Evolutionary conservation across 2,113 vertebrate species (phyloP), one percentile per base, ranked within the genome.

Genomic region (Ammodytes dubius): DNA sequence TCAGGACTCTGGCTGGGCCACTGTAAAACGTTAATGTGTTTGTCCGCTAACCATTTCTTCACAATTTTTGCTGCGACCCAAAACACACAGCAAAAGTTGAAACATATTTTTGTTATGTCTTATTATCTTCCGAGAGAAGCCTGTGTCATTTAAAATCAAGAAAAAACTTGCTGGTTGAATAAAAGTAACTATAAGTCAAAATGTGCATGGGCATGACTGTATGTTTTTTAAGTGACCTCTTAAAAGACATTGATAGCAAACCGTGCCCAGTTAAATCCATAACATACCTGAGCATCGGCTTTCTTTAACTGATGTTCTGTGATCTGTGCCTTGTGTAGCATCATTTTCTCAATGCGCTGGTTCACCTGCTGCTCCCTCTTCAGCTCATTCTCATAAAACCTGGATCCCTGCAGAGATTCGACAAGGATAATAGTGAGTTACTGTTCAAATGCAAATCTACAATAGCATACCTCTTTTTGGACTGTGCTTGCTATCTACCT

Each of bases 311-410:
- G 96, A 56, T 96, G 95, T 61, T 92, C 86, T 79, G 97, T 98
- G 84, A 99, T 95, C 63, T 82, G 83, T 59, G 84, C 81, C 61
- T 97, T 99, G 43, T 97, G 95, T 42, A 93, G 94, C 96, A 98
- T 95, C 95, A 99, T 97, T 93, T 95, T 98, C 89, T 97, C 95
- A 91, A 99, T 97, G 74, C 97, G 94, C 89, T 96, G 96, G 88
- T 99, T 98, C 88, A 99, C 96, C 89, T 99, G 98, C 49, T 96
- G 95, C 85, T 99, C 98, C 90, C 95, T 98, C 93, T 99, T 99
- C 70, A 97, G 92, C 70, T 99, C 98, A 69, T 96, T 98, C 92
- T 96, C 97, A 89, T 99, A 99, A 95, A 98, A 99, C 91, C 88
- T 97, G 27, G 98, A 99, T 49, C 98, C 98, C 98, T 99, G 83